Base-by-base conservation (phyloP, 2,113 vertebrate genomes). In the Fregata magnificens region DNA sequence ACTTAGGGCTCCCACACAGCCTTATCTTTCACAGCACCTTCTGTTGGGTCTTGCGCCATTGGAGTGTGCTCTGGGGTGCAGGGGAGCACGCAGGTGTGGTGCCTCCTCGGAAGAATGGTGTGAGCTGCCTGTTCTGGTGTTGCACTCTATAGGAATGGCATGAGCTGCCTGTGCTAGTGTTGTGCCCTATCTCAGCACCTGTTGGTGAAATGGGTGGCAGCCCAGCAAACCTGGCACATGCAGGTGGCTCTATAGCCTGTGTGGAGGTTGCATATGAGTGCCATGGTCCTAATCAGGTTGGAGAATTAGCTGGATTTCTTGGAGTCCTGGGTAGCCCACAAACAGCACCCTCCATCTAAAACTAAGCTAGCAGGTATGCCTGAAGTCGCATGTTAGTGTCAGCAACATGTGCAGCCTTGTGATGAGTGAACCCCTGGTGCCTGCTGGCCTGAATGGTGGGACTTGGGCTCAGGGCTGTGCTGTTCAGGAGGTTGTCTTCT, bases 341-440 rank as follows among this genome's bases (percentile, higher is more conserved):
- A 9, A 7, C 1, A 6, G 34, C 28, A 26, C 10, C 9, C 4
- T 50, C 32, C 10, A 13, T 17, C 50, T 52, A 7, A 24, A 78
- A 10, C 7, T 45, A 45, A 4, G 14, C 26, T 21, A n/a, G 24
- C 15, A 58, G 11, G 34, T 8, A 0, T 6, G 7, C 7, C 49
- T 53, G 7, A 34, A 44, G 6, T 29, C 0, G 0, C 5, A 0
- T 1, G 1, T 4, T 42, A 8, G 42, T 55, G 24, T 67, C 15
- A 38, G 7, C 38, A 59, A 38, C 20, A 18, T 8, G 5, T 10
- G 6, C 4, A 45, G 3, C 7, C 22, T 13, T 56, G 44, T 38
- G 53, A 40, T 11, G 67, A 29, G 19, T 21, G 38, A 61, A 25
- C 5, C 24, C 6, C 29, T 28, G 59, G 18, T 67, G 4, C 12